Evolutionary conservation across 2,888 invertebrate species (phyloP).

Genomic region (Eupeodes luniger): DNA sequence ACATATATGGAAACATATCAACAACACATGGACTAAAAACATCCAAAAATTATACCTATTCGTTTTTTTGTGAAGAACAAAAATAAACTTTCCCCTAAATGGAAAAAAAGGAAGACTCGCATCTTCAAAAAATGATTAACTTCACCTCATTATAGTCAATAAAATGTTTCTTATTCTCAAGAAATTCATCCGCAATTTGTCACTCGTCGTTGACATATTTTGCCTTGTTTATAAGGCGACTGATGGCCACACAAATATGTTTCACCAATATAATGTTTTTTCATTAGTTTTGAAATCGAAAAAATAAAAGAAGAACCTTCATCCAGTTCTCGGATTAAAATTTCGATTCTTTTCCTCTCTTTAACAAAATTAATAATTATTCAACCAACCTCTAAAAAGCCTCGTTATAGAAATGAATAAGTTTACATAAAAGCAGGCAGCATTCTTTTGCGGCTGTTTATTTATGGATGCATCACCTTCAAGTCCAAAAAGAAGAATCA

Average conservation of each 20-base stretch:
- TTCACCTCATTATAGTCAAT: constrained; percentile 68
- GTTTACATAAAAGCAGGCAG: constrained; percentile 13
- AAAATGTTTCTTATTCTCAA: constrained; percentile 58
- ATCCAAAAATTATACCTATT: background rate
- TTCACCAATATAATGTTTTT: constrained; percentile 49
- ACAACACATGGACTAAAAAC: background rate
- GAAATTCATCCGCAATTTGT: constrained; percentile 70
- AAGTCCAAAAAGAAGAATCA: constrained; percentile 1
- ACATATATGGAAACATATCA: background rate
- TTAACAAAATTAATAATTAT: background rate
- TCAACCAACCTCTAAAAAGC: background rate
- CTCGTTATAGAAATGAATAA: constrained; percentile 31
- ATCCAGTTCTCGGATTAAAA: background rate
- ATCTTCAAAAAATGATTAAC: constrained; percentile 54
- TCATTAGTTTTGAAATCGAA: background rate
- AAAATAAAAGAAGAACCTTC: background rate
- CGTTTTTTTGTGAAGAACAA: background rate
- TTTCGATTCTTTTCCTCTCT: background rate
- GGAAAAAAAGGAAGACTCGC: constrained; percentile 1
- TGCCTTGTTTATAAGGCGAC: constrained; percentile 27
- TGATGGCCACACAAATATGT: constrained; percentile 15
- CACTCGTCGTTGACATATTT: constrained; percentile 54
- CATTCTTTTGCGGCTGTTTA: constrained; percentile 58
- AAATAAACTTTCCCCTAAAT: background rate
- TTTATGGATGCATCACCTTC: constrained; percentile 65